phyloP scores from a whole-genome alignment of 1,140 invertebrate species.

The Polypedilum pembai region DNA sequence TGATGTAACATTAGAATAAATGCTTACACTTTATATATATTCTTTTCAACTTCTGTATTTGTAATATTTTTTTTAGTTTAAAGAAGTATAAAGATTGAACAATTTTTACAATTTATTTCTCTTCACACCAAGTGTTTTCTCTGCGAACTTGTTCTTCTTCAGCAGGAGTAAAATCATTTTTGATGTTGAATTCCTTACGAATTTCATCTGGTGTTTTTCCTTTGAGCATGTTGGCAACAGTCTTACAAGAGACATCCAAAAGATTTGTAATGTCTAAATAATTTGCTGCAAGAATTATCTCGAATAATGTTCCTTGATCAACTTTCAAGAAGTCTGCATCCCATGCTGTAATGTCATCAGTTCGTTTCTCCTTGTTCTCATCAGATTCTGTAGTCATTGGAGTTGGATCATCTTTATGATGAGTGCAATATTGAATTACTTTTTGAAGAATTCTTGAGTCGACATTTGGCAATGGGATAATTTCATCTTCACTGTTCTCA shows the following conservation, averaged over 20 bases:
- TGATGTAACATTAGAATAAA: too few relatives aligned
- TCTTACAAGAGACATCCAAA: conserved; percentile 97
- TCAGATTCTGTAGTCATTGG: conserved; percentile 82
- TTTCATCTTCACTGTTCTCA: conserved; percentile 87
- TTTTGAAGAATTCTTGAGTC: conserved; percentile 96
- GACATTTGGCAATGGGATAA: conserved; percentile 96
- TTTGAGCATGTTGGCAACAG: conserved; percentile 99
- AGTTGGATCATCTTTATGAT: conserved; percentile 92
- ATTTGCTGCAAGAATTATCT: conserved; percentile 92
- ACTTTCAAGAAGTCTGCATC: conserved; percentile 97
- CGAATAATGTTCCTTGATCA: conserved; percentile 93
- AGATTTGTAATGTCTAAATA: conserved; percentile 97
- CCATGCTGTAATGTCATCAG: conserved; percentile 98
- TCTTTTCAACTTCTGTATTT: too few relatives aligned
- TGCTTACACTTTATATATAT: too few relatives aligned
- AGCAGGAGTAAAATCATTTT: conserved; percentile 94
- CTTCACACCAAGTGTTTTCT: conserved; percentile 98
- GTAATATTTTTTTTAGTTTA: too few relatives aligned
- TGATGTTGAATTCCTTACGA: conserved; percentile 98
- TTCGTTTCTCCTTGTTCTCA: conserved; percentile 96
- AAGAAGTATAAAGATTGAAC: too few relatives aligned
- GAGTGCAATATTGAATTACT: conserved; percentile 91
- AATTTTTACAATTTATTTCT: conserved; percentile 69
- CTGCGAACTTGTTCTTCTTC: conserved; percentile 95
- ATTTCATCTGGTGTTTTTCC: conserved; percentile 98